Conservation (phyloP, 2,888 invertebrate genomes). For the Yponomeuta cagnagella region DNA sequence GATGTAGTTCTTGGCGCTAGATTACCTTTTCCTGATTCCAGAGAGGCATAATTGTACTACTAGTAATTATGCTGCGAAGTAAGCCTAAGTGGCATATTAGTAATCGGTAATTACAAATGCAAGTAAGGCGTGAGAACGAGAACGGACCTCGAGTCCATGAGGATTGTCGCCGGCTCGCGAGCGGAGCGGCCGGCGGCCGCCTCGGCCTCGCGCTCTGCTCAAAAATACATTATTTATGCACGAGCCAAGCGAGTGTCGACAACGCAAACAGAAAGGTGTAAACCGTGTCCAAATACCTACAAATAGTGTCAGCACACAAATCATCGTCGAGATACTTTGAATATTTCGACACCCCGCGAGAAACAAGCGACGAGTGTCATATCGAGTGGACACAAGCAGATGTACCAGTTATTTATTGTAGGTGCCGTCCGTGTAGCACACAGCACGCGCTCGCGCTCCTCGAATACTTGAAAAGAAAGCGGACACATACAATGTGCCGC, state of each 20-base stretch:
- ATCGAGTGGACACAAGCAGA: neutral
- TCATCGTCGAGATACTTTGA: conserved; percentile 1
- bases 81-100: neutral
- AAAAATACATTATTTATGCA: conserved; percentile 2
- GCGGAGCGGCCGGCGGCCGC: neutral
- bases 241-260: neutral
- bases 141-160: neutral
- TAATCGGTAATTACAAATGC: neutral
- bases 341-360: conserved; percentile 8
- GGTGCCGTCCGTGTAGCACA: neutral
- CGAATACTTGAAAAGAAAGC: conserved; percentile 9
- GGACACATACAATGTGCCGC: neutral
- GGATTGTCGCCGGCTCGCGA: neutral
- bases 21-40: neutral
- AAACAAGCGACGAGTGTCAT: conserved; percentile 5
- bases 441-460: conserved; percentile 1
- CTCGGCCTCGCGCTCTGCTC: neutral
- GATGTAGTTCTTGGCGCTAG: neutral
- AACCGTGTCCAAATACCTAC: conserved; percentile 6
- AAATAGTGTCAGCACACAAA: conserved; percentile 6
- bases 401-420: neutral
- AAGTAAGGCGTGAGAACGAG: conserved; percentile 2
- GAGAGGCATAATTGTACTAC: neutral
- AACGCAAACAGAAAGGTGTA: conserved; percentile 9
- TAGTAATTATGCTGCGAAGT: neutral